phyloP scores from a whole-genome alignment of 2,113 vertebrate species.

The Dicentrarchus labrax region DNA sequence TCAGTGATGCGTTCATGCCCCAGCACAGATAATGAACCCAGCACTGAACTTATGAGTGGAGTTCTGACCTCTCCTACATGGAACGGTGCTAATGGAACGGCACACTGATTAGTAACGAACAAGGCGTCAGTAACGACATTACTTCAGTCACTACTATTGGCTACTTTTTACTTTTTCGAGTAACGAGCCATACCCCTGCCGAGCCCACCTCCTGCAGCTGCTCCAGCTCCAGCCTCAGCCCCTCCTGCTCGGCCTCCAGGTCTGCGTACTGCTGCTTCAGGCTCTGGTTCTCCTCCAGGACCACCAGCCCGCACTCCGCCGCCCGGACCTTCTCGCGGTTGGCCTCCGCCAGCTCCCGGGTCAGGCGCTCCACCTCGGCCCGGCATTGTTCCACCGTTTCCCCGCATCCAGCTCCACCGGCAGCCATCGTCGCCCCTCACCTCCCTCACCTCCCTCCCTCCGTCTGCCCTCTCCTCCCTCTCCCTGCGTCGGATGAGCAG shows the following conservation, averaged over 20 bases:
- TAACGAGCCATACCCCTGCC: slow-evolving; percentile 38
- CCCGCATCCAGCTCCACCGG: slow-evolving; percentile 87
- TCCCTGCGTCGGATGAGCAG: slow-evolving; percentile 66
- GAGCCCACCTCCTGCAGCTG: slow-evolving; percentile 93
- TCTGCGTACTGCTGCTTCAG: slow-evolving; percentile 95
- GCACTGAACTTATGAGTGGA: not conserved
- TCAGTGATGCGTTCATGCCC: no score
- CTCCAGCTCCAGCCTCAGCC: slow-evolving; percentile 93
- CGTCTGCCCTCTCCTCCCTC: slow-evolving; percentile 59
- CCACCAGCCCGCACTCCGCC: slow-evolving; percentile 96
- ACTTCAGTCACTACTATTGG: no score
- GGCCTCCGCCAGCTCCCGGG: slow-evolving; percentile 92
- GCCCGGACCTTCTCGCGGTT: slow-evolving; percentile 97
- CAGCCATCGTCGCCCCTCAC: slow-evolving; percentile 90
- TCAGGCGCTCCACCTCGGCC: slow-evolving; percentile 92
- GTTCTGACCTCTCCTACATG: not conserved
- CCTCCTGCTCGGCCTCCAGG: slow-evolving; percentile 93
- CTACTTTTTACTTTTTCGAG: slow-evolving; percentile 11
- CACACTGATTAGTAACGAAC: not conserved
- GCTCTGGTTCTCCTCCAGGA: slow-evolving; percentile 96
- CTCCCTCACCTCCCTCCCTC: slow-evolving; percentile 5
- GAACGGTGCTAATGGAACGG: not conserved
- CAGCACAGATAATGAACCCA: no score
- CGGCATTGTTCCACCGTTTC: slow-evolving; percentile 90
- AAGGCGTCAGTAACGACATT: not conserved